These are phyloP conservation scores for Melolontha melolontha DNA, from an alignment of 2,888 invertebrate genomes.

Conservation along the genomic window DNA sequence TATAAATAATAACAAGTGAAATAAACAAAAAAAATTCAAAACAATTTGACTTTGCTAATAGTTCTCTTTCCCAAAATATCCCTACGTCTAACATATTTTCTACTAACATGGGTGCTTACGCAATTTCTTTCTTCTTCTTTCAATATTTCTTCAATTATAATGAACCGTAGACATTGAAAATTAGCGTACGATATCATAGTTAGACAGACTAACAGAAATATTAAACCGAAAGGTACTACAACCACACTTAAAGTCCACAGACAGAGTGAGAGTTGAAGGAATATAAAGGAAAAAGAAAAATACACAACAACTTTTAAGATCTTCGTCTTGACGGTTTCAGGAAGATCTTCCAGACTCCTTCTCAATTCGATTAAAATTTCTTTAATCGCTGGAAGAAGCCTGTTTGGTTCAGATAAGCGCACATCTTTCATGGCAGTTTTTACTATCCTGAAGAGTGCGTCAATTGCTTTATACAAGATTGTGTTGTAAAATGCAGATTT, in stretches of 20 bases:
- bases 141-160: constrained; percentile 39
- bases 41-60: constrained; percentile 50
- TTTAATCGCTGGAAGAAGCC: constrained; percentile 17
- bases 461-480: constrained; percentile 51
- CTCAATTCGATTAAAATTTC: constrained; percentile 3
- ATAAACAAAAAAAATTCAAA: constrained; percentile 44
- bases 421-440: constrained; percentile 1
- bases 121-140: constrained; percentile 38
- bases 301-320: constrained; percentile 52
- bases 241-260: constrained; percentile 52
- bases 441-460: constrained; percentile 30
- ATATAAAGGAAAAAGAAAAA: constrained; percentile 49
- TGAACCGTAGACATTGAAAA: constrained; percentile 44
- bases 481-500: constrained; percentile 53
- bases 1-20: constrained; percentile 4
- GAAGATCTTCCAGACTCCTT: constrained; percentile 6
- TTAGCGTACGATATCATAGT: constrained; percentile 49
- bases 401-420: constrained; percentile 24
- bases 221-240: constrained; percentile 54
- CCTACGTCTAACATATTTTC: constrained; percentile 42
- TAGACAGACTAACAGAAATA: constrained; percentile 54
- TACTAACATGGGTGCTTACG: constrained; percentile 25
- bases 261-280: constrained; percentile 53
- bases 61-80: constrained; percentile 50
- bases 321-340: constrained; percentile 26